Evolutionary conservation across 1,140 invertebrate genomes (phyloP).

Genomic region (Ditylenchus dipsaci): DNA sequence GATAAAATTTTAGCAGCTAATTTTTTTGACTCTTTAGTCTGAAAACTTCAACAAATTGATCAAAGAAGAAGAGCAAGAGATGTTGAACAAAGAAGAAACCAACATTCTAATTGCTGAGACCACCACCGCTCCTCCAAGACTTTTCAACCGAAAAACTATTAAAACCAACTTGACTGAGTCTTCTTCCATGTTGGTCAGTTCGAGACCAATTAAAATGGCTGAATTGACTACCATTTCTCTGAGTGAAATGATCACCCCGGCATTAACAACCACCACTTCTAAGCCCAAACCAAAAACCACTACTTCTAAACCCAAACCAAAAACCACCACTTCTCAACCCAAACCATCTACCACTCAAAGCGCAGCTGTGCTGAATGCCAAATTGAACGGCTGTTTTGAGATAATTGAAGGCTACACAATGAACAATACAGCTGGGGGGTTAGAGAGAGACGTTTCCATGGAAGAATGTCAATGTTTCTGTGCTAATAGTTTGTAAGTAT

Average conservation of each 20-base stretch:
- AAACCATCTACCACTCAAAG: background rate
- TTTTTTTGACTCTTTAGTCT: too few relatives aligned
- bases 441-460: conserved; percentile 50
- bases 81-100: too few relatives aligned
- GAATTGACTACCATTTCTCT: conserved; percentile 6
- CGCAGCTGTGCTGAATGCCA: background rate
- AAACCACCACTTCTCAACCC: background rate
- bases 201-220: background rate
- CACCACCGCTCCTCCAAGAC: too few relatives aligned
- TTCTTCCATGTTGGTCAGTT: background rate
- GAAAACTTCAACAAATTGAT: too few relatives aligned
- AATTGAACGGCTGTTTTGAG: conserved; percentile 40
- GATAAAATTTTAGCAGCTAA: too few relatives aligned
- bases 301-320: background rate
- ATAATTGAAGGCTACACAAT: conserved; percentile 44
- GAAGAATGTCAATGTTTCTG: conserved; percentile 53
- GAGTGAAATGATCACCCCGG: background rate
- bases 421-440: conserved; percentile 46
- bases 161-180: background rate
- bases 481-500: conserved; percentile 51
- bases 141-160: background rate
- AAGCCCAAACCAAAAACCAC: background rate
- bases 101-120: too few relatives aligned
- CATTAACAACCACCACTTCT: background rate
- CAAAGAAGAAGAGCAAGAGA: too few relatives aligned